Conservation (phyloP, 1,140 invertebrate genomes). For the Pseudachorutes palmiensis region DNA sequence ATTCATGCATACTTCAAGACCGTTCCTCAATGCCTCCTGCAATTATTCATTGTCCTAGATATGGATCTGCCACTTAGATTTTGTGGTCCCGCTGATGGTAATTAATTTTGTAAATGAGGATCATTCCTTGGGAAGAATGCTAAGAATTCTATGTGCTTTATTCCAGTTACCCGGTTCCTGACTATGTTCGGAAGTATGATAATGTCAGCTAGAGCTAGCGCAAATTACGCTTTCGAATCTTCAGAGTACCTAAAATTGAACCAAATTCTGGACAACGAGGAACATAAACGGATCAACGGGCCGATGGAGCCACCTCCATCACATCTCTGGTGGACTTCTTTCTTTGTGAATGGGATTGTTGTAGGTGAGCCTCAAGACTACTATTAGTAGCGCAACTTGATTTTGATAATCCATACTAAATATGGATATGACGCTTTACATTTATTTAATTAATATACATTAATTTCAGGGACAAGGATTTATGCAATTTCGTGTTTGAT, state of each 20-base stretch:
- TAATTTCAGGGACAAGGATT: neutral
- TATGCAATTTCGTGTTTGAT: constrained; percentile 2
- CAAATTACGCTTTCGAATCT: neutral
- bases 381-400: neutral
- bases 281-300: neutral
- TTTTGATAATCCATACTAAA: constrained; percentile 6
- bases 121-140: neutral
- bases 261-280: neutral
- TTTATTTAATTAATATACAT: too few species aligned
- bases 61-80: constrained; percentile 7
- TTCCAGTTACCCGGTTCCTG: constrained; percentile 3
- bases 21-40: constrained; percentile 1
- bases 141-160: neutral
- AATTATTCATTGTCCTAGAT: constrained; percentile 10
- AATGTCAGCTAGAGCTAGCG: neutral
- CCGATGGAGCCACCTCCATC: neutral
- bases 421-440: too few species aligned
- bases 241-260: neutral
- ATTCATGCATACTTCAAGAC: constrained; percentile 14
- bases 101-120: neutral
- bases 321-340: neutral
- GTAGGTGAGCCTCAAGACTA: neutral
- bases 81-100: constrained; percentile 10
- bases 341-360: neutral
- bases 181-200: neutral